A percentile compares a stretch with the other conserved stretches of the same genome.
phyloP scores from a whole-genome alignment of 2,888 invertebrate genomes.

The Spicauda simplicius region DNA sequence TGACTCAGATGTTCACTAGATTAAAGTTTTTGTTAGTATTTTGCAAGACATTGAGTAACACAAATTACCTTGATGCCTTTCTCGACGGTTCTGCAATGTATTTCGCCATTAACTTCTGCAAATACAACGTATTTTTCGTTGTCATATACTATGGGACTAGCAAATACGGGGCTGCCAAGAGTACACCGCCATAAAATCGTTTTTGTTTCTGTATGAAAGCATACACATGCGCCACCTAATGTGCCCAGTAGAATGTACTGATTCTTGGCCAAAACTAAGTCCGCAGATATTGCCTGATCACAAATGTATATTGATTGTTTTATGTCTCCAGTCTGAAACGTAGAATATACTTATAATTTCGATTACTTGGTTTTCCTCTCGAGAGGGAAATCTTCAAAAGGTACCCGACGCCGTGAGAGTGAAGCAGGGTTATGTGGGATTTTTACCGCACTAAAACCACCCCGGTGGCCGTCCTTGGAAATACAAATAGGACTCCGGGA shows the following conservation, averaged over 20 bases:
- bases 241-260: slow-evolving; percentile 79
- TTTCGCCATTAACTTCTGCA: slow-evolving; percentile 82
- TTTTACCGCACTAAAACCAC: no score
- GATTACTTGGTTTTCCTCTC: no score
- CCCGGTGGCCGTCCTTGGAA: no score
- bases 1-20: no score
- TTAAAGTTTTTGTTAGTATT: background rate
- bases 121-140: slow-evolving; percentile 82
- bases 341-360: background rate
- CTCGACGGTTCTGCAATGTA: slow-evolving; percentile 80
- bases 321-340: slow-evolving; percentile 78
- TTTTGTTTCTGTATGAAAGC: slow-evolving; percentile 75
- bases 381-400: no score
- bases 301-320: slow-evolving; percentile 62
- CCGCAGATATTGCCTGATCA: slow-evolving; percentile 79
- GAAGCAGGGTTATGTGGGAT: no score
- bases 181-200: slow-evolving; percentile 86
- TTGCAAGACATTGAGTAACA: background rate
- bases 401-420: no score
- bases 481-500: no score
- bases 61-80: slow-evolving; percentile 77
- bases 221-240: slow-evolving; percentile 85
- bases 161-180: slow-evolving; percentile 87
- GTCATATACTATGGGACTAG: slow-evolving; percentile 84
- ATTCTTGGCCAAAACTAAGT: slow-evolving; percentile 69